Evolutionary conservation across 1,140 invertebrate species (phyloP), one percentile per base, ranked within the genome.

Genomic region (Chymomyza costata): DNA sequence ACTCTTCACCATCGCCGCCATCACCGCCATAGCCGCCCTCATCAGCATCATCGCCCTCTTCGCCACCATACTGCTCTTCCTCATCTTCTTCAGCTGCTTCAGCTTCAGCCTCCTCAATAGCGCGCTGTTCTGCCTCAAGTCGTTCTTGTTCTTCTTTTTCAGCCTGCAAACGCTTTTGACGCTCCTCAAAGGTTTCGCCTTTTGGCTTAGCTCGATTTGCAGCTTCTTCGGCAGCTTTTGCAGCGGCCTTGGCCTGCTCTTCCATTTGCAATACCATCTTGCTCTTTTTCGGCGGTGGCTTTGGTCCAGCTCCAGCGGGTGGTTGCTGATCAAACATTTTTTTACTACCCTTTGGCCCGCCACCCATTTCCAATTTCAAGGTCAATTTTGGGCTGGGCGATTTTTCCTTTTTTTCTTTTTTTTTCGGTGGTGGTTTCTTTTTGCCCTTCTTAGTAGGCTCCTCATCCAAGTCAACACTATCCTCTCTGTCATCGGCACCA

Each of bases 371-470:
- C 17, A 85, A 50, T 76, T 85, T 85, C 65, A 85, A 71, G 58
- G 71, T 68, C 65, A 85, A 66, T 55, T 85, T 85, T 10, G 83
- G 83, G 41, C 83, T 84, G 5, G 84, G 82, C 0, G 81, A 81
- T 49, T 84, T 83, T 21, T 85, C 84, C 16, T 85, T 83, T 40
- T 84, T 85, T 17, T 81, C 82, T 49, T 85, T 85, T 52, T 85
- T 85, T 32, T 85, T 84, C 3, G 74, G 61, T 6, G 76, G 60
- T n/a, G 73, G 68, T 56, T 85, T 83, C 59, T 85, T 85, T 47
- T 85, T 83, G 39, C 65, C 66, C 45, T 82, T 83, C 31, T 80
- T 82, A 1, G 65, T 66, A 11, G 78, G 83, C 34, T 85, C 83
- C 19, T 82, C 82, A 3, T 84, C 82, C 0, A 74, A 15, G 3